Evolutionary conservation across 2,113 vertebrate genomes (phyloP), one percentile per base, ranked within the genome.

Genomic region (Origma solitaria): DNA sequence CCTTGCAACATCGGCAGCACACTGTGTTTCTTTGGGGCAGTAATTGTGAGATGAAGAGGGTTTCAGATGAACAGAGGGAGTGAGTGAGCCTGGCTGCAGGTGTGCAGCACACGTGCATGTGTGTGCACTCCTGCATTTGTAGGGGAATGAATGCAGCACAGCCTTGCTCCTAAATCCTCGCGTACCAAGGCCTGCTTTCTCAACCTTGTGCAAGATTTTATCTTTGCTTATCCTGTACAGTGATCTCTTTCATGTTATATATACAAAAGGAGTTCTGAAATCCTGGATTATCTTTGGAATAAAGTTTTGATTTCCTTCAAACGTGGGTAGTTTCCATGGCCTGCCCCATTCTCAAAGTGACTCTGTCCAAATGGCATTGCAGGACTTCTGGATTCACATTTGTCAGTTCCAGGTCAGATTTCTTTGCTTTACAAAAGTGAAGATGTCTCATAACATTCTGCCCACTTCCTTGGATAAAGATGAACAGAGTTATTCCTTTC

Each of bases 1-100:
- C 89, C 94, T 92, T 94, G 89, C 14, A 2, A 65, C 81, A 96
- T 73, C 25, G 21, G 65, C 7, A 18, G 91, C 75, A 65, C 15
- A 23, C 15, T 88, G 78, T 83, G 96, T 80, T 84, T 47, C 85
- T 70, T 7, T 7, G 28, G 47, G 62, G 44, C 58, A 58, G 64
- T 5, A 40, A 9, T 6, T 49, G 76, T 15, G 42, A 69, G 38
- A 10, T 17, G 50, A 37, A 19, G 33, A 35, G 40, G 62, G 7
- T 20, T 69, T 57, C 38, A 19, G 60, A 20, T 17, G 69, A 20
- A 27, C 57, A 28, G 40, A 42, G 62, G 0, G 10, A 44, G 57
- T 0, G 6, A 61, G 42, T 10, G 38, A 61, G 42, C 50, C 4
- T 0, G 0, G 28, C 54, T 56, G 50, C 37, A 13, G 49, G 37